Percentiles rank a stretch among this genome's conserved stretches.
Conservation (phyloP, 2,888 invertebrate species). For the Mesoligia furuncula region DNA sequence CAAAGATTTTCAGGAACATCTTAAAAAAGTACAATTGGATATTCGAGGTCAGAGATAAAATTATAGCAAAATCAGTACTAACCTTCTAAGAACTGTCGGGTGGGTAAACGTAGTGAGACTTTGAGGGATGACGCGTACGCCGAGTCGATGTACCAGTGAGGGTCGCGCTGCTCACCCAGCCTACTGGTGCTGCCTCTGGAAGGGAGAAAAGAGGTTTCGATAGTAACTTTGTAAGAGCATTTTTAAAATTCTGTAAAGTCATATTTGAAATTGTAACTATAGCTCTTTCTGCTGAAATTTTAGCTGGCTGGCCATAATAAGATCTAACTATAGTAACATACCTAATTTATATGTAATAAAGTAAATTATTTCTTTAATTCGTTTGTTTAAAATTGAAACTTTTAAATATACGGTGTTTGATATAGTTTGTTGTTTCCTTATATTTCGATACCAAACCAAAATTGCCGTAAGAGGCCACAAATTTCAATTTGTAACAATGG, state of each 20-base stretch:
- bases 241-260: background rate
- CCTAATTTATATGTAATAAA: too few species aligned
- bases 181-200: conserved; percentile 84
- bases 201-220: conserved; percentile 43
- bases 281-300: too few species aligned
- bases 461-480: too few species aligned
- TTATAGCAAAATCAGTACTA: conserved; percentile 28
- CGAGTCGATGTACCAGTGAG: conserved; percentile 89
- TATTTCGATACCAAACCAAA: too few species aligned
- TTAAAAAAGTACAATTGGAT: background rate
- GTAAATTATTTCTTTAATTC: too few species aligned
- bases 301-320: too few species aligned
- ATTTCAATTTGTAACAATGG: too few species aligned
- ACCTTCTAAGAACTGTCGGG: conserved; percentile 88
- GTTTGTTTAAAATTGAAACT: too few species aligned
- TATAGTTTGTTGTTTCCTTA: too few species aligned
- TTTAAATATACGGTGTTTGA: too few species aligned
- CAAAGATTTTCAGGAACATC: background rate
- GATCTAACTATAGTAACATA: too few species aligned
- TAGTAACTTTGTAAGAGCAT: background rate
- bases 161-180: conserved; percentile 85
- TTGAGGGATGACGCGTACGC: conserved; percentile 88
- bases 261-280: too few species aligned
- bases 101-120: conserved; percentile 86
- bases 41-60: background rate